Conservation (phyloP, 2,888 invertebrate genomes). For the Drosophila putrida region DNA sequence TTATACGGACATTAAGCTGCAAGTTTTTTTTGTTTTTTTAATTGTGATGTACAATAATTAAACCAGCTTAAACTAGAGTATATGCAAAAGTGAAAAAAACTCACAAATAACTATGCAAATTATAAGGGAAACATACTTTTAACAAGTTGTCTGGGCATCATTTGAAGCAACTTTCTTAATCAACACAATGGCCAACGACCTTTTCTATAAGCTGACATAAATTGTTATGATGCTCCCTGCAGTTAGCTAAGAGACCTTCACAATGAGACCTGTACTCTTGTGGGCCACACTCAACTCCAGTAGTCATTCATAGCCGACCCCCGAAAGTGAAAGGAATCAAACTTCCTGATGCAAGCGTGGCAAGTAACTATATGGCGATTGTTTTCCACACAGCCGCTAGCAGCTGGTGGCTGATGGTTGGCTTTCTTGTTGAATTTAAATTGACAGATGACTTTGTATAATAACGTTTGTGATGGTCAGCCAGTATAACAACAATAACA, state of each 20-base stretch:
- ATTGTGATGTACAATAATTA: too few relatives aligned
- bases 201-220: slow-evolving; percentile 36
- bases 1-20: too few relatives aligned
- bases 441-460: slow-evolving; percentile 26
- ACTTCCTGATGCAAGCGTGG: slow-evolving; percentile 71
- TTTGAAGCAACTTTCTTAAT: slow-evolving; percentile 36
- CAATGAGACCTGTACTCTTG: slow-evolving; percentile 12
- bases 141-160: background rate
- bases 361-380: slow-evolving; percentile 11
- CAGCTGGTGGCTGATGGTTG: background rate
- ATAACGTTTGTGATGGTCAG: slow-evolving; percentile 27
- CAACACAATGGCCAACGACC: slow-evolving; percentile 19
- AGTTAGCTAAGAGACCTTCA: slow-evolving; percentile 28
- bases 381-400: slow-evolving; percentile 10
- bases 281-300: slow-evolving; percentile 52
- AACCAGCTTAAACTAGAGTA: too few relatives aligned
- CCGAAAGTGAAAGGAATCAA: slow-evolving; percentile 82
- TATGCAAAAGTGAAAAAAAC: too few relatives aligned
- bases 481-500: background rate
- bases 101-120: background rate
- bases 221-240: slow-evolving; percentile 29
- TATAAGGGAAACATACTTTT: background rate
- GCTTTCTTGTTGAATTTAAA: slow-evolving; percentile 27
- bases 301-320: slow-evolving; percentile 30
- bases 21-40: too few relatives aligned